Percentiles rank a stretch among this genome's conserved stretches.
phyloP scores from a whole-genome alignment of 2,797 vertebrate species.

The Triplophysa yarkandensis region DNA sequence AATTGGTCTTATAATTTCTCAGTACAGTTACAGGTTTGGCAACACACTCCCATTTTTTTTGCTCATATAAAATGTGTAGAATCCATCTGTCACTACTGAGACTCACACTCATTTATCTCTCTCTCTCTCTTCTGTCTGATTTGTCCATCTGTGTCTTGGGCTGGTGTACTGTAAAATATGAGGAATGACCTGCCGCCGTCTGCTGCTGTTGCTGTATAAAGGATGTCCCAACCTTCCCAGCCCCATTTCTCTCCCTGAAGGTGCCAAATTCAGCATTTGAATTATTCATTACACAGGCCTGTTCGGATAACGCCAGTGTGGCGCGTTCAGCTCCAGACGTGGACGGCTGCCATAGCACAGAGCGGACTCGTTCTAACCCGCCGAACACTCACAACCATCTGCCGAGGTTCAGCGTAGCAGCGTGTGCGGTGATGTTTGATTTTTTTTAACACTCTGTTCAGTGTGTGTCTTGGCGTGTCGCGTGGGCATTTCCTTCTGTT shows the following conservation, averaged over 20 bases:
- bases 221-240: conserved; percentile 66
- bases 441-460: conserved; percentile 29
- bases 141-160: conserved; percentile 61
- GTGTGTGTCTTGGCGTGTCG: conserved; percentile 34
- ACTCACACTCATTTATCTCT: conserved; percentile 20
- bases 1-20: conserved; percentile 4
- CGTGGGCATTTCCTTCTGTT: conserved; percentile 41
- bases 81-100: conserved; percentile 45
- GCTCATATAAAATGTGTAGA: conserved; percentile 14
- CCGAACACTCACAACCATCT: conserved; percentile 47
- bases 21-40: conserved; percentile 20
- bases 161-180: conserved; percentile 76
- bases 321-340: conserved; percentile 61
- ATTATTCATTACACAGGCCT: conserved; percentile 61
- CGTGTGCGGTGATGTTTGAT: conserved; percentile 46
- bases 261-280: conserved; percentile 62
- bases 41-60: conserved; percentile 11
- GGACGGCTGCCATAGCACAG: conserved; percentile 53
- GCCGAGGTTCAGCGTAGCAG: conserved; percentile 57
- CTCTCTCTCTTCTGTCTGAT: conserved; percentile 56
- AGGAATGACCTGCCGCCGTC: conserved; percentile 71
- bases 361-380: conserved; percentile 48
- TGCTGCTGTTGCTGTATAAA: conserved; percentile 66
- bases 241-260: conserved; percentile 28
- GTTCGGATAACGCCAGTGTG: conserved; percentile 57